phyloP scores from a whole-genome alignment of 2,888 invertebrate genomes.

The Ctena decussata region DNA sequence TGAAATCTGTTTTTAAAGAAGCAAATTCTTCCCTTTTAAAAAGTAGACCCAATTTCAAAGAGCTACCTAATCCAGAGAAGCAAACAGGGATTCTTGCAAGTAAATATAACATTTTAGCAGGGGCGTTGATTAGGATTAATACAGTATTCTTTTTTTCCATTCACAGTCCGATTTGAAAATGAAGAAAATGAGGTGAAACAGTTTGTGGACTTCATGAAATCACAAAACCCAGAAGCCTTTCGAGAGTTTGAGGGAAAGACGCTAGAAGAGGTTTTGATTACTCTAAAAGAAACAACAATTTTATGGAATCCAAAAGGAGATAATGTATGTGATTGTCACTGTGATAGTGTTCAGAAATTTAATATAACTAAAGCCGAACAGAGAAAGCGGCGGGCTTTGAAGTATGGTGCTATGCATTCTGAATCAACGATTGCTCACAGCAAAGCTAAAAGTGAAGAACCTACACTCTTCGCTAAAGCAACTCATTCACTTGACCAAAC shows the following conservation, averaged over 20 bases:
- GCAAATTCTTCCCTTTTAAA: too few relatives aligned
- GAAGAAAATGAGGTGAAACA: conserved; percentile 73
- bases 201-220: conserved; percentile 68
- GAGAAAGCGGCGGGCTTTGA: not conserved
- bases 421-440: too few relatives aligned
- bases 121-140: too few relatives aligned
- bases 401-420: too few relatives aligned
- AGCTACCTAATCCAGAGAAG: too few relatives aligned
- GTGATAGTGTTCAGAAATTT: not conserved
- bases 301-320: not conserved
- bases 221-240: conserved; percentile 67
- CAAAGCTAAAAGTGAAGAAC: not conserved
- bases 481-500: not conserved
- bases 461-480: not conserved
- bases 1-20: too few relatives aligned
- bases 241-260: conserved; percentile 55
- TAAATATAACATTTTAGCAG: too few relatives aligned
- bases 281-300: conserved; percentile 62
- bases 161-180: conserved; percentile 77
- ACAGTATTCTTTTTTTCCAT: not conserved
- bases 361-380: not conserved
- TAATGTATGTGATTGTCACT: not conserved
- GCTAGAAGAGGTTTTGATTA: conserved; percentile 62
- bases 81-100: too few relatives aligned
- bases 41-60: too few relatives aligned